Evolutionary conservation across 2,888 invertebrate species (phyloP).

Genomic region (Mamestra brassicae): DNA sequence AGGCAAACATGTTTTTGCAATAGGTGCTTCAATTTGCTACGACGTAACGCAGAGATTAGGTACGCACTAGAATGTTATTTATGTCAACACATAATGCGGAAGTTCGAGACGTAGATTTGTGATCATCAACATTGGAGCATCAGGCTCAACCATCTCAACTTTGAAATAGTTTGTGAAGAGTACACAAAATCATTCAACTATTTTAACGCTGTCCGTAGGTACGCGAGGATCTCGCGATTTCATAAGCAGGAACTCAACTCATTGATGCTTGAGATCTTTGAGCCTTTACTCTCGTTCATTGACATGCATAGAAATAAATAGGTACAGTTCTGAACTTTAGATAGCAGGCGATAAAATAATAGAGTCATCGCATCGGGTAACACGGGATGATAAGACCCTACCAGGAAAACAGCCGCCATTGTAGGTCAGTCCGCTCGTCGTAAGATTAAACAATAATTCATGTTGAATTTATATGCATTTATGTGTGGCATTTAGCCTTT

Average conservation of each 20-base stretch:
- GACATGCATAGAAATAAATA: constrained; percentile 1
- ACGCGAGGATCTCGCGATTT: too few species aligned
- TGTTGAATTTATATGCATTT: neutral
- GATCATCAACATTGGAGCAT: constrained; percentile 1
- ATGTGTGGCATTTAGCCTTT: neutral
- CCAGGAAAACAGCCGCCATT: constrained; percentile 26
- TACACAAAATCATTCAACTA: neutral
- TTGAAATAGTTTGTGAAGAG: neutral
- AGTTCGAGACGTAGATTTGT: constrained; percentile 23
- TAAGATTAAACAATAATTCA: constrained; percentile 14
- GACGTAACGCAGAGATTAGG: constrained; percentile 33
- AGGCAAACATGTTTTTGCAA: constrained; percentile 60
- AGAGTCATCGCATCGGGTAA: constrained; percentile 27
- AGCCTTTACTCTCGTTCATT: neutral
- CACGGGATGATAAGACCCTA: constrained; percentile 18
- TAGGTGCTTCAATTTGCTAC: constrained; percentile 7
- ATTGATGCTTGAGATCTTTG: neutral
- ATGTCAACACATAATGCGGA: constrained; percentile 47
- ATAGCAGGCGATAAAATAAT: constrained; percentile 32
- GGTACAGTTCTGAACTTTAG: constrained; percentile 17
- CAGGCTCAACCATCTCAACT: neutral
- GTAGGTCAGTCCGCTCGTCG: constrained; percentile 11
- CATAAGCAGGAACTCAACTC: too few species aligned
- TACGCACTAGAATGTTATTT: constrained; percentile 39
- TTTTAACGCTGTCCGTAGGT: neutral